phyloP scores from a whole-genome alignment of 2,888 invertebrate genomes.

The Cheilosia urbana region DNA sequence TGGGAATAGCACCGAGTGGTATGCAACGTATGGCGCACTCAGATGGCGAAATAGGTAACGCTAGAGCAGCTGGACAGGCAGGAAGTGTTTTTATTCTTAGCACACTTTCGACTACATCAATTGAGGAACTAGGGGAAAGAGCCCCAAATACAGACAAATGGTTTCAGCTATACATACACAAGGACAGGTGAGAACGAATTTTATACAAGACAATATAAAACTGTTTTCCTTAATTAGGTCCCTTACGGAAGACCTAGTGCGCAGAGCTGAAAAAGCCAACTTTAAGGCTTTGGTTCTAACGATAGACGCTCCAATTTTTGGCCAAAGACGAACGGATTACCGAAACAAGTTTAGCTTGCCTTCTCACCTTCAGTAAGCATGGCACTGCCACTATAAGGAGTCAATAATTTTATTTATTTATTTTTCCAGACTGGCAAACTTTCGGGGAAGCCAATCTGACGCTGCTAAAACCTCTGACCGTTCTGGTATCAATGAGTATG shows the following conservation, averaged over 20 bases:
- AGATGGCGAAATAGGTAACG: slow-evolving; percentile 94
- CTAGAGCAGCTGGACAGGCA: slow-evolving; percentile 91
- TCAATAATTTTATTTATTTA: background rate
- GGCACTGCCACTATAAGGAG: background rate
- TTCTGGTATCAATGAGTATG: slow-evolving; percentile 92
- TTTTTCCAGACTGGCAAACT: slow-evolving; percentile 90
- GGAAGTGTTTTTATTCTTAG: slow-evolving; percentile 92
- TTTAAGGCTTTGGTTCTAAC: slow-evolving; percentile 94
- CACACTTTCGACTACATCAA: slow-evolving; percentile 93
- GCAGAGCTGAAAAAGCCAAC: slow-evolving; percentile 92
- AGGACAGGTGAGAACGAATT: slow-evolving; percentile 86
- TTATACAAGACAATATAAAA: too few species aligned
- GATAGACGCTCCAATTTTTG: slow-evolving; percentile 95
- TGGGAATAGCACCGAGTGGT: slow-evolving; percentile 94
- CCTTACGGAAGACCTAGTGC: slow-evolving; percentile 89
- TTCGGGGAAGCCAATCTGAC: slow-evolving; percentile 85
- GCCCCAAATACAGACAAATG: slow-evolving; percentile 91
- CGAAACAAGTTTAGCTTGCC: slow-evolving; percentile 94
- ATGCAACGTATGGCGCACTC: slow-evolving; percentile 96
- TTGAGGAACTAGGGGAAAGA: slow-evolving; percentile 93
- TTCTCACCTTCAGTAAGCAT: slow-evolving; percentile 87
- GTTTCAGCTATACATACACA: slow-evolving; percentile 97
- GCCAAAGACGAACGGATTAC: slow-evolving; percentile 91
- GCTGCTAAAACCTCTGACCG: slow-evolving; percentile 78
- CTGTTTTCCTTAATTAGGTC: slow-evolving; percentile 83